Percentiles rank a stretch among this genome's conserved stretches.
Conservation (phyloP, 2,113 vertebrate genomes). For the Dasyurus viverrinus region DNA sequence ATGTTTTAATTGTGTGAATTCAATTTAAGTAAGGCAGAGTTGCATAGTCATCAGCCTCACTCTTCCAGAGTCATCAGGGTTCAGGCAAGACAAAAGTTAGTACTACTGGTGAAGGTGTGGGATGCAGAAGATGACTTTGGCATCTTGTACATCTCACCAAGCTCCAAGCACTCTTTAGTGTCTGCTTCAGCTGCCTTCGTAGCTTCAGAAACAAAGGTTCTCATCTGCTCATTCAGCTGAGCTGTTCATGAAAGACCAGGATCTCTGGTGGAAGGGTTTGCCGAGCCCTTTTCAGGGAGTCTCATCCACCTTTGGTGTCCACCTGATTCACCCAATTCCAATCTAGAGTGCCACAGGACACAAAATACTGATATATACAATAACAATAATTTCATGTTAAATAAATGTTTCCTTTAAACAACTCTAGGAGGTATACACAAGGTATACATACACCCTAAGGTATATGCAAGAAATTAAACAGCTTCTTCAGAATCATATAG, state of each 20-base stretch:
- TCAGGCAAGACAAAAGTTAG: not conserved
- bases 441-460: not conserved
- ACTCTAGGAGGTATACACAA: not conserved
- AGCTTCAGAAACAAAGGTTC: not conserved
- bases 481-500: not conserved
- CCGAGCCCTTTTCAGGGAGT: not conserved
- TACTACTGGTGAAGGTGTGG: too few relatives aligned
- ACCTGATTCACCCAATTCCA: not conserved
- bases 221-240: not conserved
- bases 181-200: too few relatives aligned
- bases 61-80: not conserved
- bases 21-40: not conserved
- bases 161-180: not conserved
- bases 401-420: not conserved
- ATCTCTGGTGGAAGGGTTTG: not conserved
- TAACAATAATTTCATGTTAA: not conserved
- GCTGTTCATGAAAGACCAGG: not conserved
- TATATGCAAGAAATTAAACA: not conserved
- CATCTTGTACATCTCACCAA: not conserved
- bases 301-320: not conserved
- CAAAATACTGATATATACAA: not conserved
- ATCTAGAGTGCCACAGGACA: not conserved
- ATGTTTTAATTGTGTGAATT: not conserved
- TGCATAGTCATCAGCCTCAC: not conserved
- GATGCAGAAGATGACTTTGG: not conserved